phyloP scores from a whole-genome alignment of 2,113 vertebrate species.

The Tylochromis polylepis region DNA sequence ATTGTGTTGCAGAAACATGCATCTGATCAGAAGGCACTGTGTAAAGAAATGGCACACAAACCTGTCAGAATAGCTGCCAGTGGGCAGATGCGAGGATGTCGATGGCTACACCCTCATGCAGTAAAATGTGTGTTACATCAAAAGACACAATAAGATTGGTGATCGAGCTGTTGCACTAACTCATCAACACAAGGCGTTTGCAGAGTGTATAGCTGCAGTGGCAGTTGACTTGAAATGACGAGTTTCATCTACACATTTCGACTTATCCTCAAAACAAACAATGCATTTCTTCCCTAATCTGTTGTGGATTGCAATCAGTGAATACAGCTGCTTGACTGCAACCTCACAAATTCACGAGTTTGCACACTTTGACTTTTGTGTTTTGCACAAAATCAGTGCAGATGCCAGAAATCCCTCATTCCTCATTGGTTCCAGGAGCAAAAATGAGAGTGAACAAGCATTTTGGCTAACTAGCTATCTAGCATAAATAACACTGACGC shows the following conservation, averaged over 20 bases:
- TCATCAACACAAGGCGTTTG: not conserved
- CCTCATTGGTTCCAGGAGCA: not conserved
- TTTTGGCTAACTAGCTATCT: not conserved
- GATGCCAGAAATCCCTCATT: fast-evolving
- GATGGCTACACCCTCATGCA: no score
- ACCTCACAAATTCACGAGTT: not conserved
- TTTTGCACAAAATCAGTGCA: not conserved
- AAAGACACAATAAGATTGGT: not conserved
- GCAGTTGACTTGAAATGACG: fast-evolving
- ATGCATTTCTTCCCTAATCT: not conserved
- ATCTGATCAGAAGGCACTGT: not conserved
- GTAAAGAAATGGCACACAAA: no score
- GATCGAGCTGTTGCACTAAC: fast-evolving
- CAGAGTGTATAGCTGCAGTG: not conserved
- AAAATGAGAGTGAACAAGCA: not conserved
- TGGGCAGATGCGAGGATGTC: no score
- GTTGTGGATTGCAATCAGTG: not conserved
- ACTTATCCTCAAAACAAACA: not conserved
- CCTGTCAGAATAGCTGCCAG: no score
- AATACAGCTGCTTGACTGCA: not conserved
- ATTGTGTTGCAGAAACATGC: not conserved
- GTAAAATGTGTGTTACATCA: not conserved
- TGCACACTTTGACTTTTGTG: fast-evolving
- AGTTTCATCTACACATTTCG: not conserved
- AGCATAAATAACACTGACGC: not conserved